Evolutionary conservation across 2,797 vertebrate genomes (phyloP).

Genomic region (Sus cebifrons): DNA sequence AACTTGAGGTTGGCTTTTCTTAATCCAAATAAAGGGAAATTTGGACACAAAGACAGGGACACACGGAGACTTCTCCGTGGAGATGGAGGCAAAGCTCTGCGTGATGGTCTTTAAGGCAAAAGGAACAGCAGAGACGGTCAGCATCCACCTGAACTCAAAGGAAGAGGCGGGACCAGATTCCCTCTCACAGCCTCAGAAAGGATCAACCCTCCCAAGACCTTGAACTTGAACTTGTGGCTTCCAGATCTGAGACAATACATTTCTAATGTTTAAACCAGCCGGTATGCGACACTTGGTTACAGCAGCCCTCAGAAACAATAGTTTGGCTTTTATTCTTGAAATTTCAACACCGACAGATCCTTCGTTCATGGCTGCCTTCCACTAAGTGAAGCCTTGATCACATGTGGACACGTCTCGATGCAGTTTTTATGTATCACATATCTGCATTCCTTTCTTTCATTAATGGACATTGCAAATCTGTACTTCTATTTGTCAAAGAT

Average conservation of each 20-base stretch:
- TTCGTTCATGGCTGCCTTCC: background rate
- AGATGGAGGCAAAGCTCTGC: background rate
- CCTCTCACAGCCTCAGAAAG: background rate
- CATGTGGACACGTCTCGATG: background rate
- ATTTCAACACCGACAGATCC: background rate
- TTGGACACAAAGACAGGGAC: background rate
- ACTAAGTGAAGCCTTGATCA: background rate
- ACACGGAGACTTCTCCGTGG: background rate
- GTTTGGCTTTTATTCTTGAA: background rate
- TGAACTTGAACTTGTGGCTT: background rate
- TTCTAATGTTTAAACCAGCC: background rate
- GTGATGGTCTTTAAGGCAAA: too few species aligned
- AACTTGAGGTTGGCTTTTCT: background rate
- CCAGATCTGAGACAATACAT: background rate
- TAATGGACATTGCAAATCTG: background rate
- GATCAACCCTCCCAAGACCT: too few species aligned
- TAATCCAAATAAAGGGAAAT: background rate
- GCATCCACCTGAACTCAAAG: accelerated
- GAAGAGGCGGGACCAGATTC: accelerated
- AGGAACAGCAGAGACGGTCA: background rate
- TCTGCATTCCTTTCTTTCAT: background rate
- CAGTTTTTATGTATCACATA: background rate
- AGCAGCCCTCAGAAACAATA: background rate
- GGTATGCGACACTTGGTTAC: background rate
- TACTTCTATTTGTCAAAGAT: background rate